Evolutionary conservation across 2,888 invertebrate species (phyloP).

Genomic region (Mycalesis mineus): DNA sequence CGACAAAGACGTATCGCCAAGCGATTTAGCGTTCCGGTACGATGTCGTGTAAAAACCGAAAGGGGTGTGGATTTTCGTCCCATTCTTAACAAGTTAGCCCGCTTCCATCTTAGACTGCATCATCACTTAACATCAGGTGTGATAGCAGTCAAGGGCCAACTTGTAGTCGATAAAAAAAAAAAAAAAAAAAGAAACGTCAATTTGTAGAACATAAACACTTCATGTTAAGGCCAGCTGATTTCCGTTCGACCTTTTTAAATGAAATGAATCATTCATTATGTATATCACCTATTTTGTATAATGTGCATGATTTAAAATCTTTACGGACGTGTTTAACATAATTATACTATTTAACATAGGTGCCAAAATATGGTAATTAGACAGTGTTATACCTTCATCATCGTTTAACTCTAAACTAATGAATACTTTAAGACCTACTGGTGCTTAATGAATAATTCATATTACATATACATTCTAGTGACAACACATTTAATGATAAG

Average conservation of each 20-base stretch:
- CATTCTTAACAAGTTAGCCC: too few species aligned
- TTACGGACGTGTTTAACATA: constrained; percentile 5
- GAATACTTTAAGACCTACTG: not conserved
- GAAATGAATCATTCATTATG: constrained; percentile 5
- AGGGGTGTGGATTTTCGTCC: too few species aligned
- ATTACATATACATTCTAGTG: not conserved
- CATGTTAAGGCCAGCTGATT: not conserved
- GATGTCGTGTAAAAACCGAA: too few species aligned
- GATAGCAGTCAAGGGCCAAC: too few species aligned
- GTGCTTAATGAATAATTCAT: not conserved
- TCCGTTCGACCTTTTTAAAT: constrained; percentile 3
- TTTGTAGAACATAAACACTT: constrained; percentile 2
- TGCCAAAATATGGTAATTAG: constrained; percentile 18
- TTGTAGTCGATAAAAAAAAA: too few species aligned
- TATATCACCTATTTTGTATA: constrained; percentile 6
- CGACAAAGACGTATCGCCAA: too few species aligned
- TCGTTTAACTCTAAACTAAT: not conserved
- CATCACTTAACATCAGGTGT: too few species aligned
- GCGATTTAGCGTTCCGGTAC: too few species aligned
- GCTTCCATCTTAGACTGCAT: too few species aligned
- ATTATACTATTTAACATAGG: constrained; percentile 2
- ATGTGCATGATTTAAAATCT: not conserved
- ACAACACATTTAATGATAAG: constrained; percentile 1
- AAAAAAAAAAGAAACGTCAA: too few species aligned
- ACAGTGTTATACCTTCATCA: constrained; percentile 11